These are phyloP conservation scores for Kryptolebias ocellatus DNA, from an alignment of 2,797 vertebrate species.

Conservation along the genomic window DNA sequence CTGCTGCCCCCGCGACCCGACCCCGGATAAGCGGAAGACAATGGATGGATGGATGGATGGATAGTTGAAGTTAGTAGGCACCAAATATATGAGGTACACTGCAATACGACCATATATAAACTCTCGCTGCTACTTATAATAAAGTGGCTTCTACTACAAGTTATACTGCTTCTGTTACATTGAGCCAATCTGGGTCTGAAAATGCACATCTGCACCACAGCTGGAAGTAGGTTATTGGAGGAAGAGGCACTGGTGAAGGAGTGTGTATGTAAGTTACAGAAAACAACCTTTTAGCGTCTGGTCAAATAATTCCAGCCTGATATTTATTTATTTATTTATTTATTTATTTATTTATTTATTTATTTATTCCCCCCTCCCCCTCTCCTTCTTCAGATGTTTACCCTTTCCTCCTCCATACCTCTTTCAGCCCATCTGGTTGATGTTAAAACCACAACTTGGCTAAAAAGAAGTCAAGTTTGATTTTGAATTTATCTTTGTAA, in stretches of 20 bases:
- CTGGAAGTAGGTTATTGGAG: conserved; percentile 56
- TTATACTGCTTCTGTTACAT: conserved; percentile 5
- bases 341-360: too few species aligned
- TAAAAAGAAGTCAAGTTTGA: conserved; percentile 22
- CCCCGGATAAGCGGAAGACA: too few species aligned
- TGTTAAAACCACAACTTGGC: conserved; percentile 49
- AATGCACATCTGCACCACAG: conserved; percentile 76
- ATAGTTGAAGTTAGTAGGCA: background rate
- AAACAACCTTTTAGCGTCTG: conserved; percentile 42
- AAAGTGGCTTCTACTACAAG: conserved; percentile 1
- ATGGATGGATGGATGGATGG: too few species aligned
- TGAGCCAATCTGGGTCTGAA: conserved; percentile 32
- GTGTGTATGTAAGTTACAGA: conserved; percentile 33
- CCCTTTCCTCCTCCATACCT: conserved; percentile 46
- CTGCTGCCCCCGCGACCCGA: too few species aligned
- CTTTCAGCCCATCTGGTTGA: conserved; percentile 64
- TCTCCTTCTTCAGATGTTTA: conserved; percentile 46
- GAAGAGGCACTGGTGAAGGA: conserved; percentile 29
- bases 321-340: too few species aligned
- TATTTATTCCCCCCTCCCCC: too few species aligned
- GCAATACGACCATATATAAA: background rate
- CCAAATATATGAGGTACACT: background rate
- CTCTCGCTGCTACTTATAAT: background rate
- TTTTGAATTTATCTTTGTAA: conserved; percentile 13
- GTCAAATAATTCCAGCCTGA: conserved; percentile 52